Evolutionary conservation across 53 echinoderm and acorn worm genomes (phyloP).

Genomic region (Zoroaster sp.): DNA sequence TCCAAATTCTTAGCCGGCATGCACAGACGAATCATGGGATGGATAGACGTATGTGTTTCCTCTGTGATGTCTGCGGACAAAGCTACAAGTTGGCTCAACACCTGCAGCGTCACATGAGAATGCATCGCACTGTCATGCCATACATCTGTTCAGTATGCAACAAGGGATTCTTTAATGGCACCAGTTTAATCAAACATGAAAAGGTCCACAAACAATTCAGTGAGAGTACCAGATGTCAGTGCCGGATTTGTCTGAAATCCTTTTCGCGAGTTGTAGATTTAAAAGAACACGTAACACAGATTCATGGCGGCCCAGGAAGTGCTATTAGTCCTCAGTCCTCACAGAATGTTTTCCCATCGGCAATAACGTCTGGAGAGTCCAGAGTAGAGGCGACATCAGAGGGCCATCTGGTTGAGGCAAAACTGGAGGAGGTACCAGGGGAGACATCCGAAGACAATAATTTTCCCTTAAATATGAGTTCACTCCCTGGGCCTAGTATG

Average conservation of each 20-base stretch:
- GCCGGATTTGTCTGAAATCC: background rate
- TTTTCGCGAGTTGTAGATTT: background rate
- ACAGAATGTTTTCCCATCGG: background rate
- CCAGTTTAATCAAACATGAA: conserved; percentile 27
- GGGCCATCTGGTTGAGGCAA: background rate
- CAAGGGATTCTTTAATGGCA: conserved; percentile 39
- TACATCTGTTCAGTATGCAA: conserved; percentile 51
- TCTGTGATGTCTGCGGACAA: conserved; percentile 56
- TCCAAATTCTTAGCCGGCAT: conserved; percentile 50
- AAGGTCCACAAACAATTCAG: background rate
- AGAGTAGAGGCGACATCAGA: background rate
- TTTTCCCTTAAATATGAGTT: background rate
- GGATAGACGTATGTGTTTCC: conserved; percentile 39
- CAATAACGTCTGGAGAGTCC: background rate
- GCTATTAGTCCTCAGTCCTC: too few relatives aligned
- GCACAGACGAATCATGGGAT: conserved; percentile 46
- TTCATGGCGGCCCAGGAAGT: background rate
- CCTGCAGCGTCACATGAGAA: conserved; percentile 48
- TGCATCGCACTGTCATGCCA: conserved; percentile 50
- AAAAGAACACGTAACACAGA: background rate
- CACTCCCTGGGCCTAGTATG: background rate
- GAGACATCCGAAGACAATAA: background rate
- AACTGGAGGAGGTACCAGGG: background rate
- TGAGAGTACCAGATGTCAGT: background rate
- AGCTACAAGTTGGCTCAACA: conserved; percentile 56